Evolutionary conservation across 2,113 vertebrate species (phyloP), one percentile per base, ranked within the genome.

Genomic region (Tyrannus savana): DNA sequence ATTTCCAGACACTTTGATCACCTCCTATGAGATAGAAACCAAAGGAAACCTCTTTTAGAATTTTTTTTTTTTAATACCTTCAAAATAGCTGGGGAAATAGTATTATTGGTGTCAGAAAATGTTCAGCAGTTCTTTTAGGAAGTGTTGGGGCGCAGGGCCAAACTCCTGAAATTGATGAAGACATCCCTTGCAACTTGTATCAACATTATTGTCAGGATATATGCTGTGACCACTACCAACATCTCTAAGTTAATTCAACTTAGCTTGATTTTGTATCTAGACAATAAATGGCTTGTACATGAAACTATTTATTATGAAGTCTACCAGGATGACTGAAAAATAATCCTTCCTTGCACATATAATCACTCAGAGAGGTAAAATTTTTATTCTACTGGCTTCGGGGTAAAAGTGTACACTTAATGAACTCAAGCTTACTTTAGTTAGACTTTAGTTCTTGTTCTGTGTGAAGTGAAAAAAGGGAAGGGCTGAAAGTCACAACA

Each of bases 161-260:
- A 87, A 67, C 3, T 53, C 23, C 15, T 46, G 39, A 19, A 93
- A 59, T 59, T 75, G 30, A 39, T 18, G 13, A 82, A 82, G 59
- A 85, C 21, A 59, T 14, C 10, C 25, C 13, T 7, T 3, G 39
- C 2, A 5, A 84, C 19, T 7, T 72, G 27, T 22, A 59, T 33
- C 58, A 67, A 81, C 89, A 27, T 30, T 82, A 64, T 7, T 35
- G 7, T 56, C 33, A 95, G 16, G 14, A 64, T 19, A 64, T 0
- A 3, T 30, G 14, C 39, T 85, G 9, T 73, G 31, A 62, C 19
- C 12, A 59, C 7, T 44, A 72, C 4, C 14, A 74, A 0, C 0
- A 74, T 47, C 58, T 66, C 14, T 37, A 67, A 69, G 18, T 12
- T 59, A 81, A 59, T 63, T 59, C 6, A 89, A 17, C 8, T 55